Evolutionary conservation across 2,888 invertebrate genomes (phyloP).

Genomic region (Conus canariensis): DNA sequence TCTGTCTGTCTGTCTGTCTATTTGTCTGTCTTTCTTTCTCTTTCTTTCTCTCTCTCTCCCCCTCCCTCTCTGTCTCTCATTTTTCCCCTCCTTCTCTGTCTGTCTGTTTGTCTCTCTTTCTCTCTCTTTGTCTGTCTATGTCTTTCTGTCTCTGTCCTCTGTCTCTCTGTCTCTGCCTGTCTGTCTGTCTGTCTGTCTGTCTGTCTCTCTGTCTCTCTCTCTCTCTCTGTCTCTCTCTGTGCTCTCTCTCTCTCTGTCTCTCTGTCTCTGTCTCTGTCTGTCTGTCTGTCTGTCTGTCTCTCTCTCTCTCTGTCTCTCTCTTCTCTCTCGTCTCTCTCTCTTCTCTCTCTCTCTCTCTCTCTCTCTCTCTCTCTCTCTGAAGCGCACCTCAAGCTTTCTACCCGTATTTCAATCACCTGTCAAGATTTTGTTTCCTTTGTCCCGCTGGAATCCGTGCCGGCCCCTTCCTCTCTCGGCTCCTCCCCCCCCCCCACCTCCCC

Average conservation of each 20-base stretch:
- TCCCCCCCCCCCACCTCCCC: neutral
- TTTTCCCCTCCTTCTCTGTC: neutral
- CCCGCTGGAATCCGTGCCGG: too few species aligned
- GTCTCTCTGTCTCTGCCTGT: conserved; percentile 11
- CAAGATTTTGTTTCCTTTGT: too few species aligned
- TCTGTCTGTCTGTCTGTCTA: too few species aligned
- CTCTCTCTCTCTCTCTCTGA: neutral
- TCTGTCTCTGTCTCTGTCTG: conserved; percentile 14
- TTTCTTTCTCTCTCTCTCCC: too few species aligned
- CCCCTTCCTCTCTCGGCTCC: too few species aligned
- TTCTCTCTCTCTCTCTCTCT: conserved; percentile 4
- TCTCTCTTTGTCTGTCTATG: conserved; percentile 9
- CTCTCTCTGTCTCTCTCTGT: neutral
- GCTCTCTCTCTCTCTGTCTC: conserved; percentile 15
- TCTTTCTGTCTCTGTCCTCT: conserved; percentile 16
- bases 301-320: conserved; percentile 16
- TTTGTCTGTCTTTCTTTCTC: too few species aligned
- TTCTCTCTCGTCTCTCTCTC: neutral
- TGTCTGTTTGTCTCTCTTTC: conserved; percentile 12
- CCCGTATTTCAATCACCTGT: too few species aligned
- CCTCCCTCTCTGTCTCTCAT: too few species aligned
- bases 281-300: conserved; percentile 23
- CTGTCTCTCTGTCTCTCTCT: conserved; percentile 6
- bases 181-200: conserved; percentile 21
- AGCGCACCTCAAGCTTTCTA: neutral